Base-by-base conservation (phyloP, 2,797 vertebrate species). In the Falco columbarius region DNA sequence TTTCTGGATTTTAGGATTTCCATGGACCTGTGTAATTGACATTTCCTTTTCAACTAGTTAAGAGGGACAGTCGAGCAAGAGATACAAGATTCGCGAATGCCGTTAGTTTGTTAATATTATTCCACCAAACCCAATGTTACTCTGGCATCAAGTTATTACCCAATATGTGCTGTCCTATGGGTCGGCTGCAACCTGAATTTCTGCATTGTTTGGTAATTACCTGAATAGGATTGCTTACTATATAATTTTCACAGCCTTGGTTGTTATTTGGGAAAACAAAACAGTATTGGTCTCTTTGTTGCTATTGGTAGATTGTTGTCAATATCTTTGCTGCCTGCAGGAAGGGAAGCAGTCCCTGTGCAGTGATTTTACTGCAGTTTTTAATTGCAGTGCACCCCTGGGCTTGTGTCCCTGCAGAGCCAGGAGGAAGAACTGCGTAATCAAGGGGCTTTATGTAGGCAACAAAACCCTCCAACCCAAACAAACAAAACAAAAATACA, bases 121-220 rank as follows among this genome's bases (percentile, higher is more conserved):
- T 84, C 24, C 6, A 6, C 47, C 83, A 82, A 92, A 91, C 54
- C 38, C 20, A 76, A 12, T 6, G 2, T 83, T 92, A 65, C 21
- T 84, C 51, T 89, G 71, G 9, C 73, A 42, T 73, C 21, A n/a
- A 3, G 56, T 85, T 73, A 56, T 66, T 90, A n/a, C 29, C 38
- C 38, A 40, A 13, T 40, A 40, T 59, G 0, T 66, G 32, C 49
- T 47, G 26, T 68, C 73, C 9, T 81, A 65, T 71, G n/a, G 22
- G 14, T 52, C 4, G 1, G 46, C 77, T 89, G 49, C 55, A 87
- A n/a, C 90, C 65, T 89, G 90, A 80, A 77, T 94, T 93, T 93
- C 86, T 86, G 30, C 74, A 54, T 83, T 91, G 81, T 81, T 93
- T 62, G 26, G 42, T 94, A 74, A 88, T 89, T 82, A 72, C 68